Conservation (phyloP, 2,888 invertebrate genomes). For the Chesias legatella region DNA sequence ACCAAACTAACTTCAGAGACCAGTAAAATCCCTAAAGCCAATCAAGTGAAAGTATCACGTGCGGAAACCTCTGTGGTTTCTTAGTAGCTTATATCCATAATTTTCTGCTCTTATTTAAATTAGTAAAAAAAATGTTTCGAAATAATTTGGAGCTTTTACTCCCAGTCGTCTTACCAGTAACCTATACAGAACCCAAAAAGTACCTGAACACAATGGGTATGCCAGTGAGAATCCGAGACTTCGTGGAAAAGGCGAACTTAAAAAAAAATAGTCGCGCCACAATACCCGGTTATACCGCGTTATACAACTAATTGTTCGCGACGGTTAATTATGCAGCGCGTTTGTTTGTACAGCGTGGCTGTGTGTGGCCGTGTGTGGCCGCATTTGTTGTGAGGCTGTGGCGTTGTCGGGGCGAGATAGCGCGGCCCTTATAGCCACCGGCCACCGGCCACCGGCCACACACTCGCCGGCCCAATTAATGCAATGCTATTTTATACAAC, state of each 20-base stretch:
- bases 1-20: too few species aligned
- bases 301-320: slow-evolving; percentile 73
- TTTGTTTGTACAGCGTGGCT: slow-evolving; percentile 49
- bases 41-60: too few species aligned
- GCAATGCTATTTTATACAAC: slow-evolving; percentile 19
- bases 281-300: slow-evolving; percentile 69
- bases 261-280: slow-evolving; percentile 59
- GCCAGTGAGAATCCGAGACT: slow-evolving; percentile 55
- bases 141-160: too few species aligned
- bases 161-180: too few species aligned
- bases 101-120: too few species aligned
- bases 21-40: too few species aligned
- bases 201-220: slow-evolving; percentile 31
- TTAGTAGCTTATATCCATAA: too few species aligned
- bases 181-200: too few species aligned
- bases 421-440: slow-evolving; percentile 20
- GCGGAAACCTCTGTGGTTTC: too few species aligned
- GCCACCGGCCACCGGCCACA: slow-evolving; percentile 10
- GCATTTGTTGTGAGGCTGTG: slow-evolving; percentile 2
- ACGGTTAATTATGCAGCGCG: slow-evolving; percentile 63
- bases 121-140: too few species aligned
- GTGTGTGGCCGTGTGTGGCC: slow-evolving; percentile 27
- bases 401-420: slow-evolving; percentile 18
- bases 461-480: slow-evolving; percentile 26
- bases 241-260: slow-evolving; percentile 65